Evolutionary conservation across 2,113 vertebrate species (phyloP), one percentile per base, ranked within the genome.

Genomic region (Rhagologus leucostigma): DNA sequence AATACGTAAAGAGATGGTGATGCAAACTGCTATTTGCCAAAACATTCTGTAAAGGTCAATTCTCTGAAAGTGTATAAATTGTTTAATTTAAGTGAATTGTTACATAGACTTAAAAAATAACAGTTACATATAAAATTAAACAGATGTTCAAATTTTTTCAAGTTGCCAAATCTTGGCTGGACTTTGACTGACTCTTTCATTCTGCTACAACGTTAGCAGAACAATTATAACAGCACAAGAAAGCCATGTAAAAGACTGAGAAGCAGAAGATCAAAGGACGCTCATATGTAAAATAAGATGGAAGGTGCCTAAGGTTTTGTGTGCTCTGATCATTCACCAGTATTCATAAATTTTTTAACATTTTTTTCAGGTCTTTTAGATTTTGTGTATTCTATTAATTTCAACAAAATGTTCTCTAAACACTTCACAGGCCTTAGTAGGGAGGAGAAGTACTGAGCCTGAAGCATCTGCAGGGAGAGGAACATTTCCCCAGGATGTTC

Each of bases 341-440:
- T 87, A 97, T 96, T 97, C 95, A 97, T 97, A 97, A 98, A 91
- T 94, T 73, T 96, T 98, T 97, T 90, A 96, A 93, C 71, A 69
- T 49, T 97, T 97, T 97, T 97, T 95, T 94, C 92, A 90, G 32
- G 49, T 84, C 95, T 96, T 98, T 98, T 97, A 97, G 90, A 96
- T 97, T 97, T 96, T 96, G 84, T 97, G 84, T 96, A 97, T 93
- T 97, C 95, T 96, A 95, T 96, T 97, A 97, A 96, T 97, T 98
- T 97, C 92, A 97, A 97, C 84, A 93, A 94, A 97, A 94, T 94
- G 7, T 82, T 26, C 67, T 94, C 67, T 92, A 96, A 97, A 94
- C 56, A 80, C 63, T 84, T 85, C 46, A 83, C 63, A 91, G 63
- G 63, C 49, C 22, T 78, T 67, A 73, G 74, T 22, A 71, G 20